Evolutionary conservation across 2,797 vertebrate species (phyloP).

Genomic region (Falco berigora): DNA sequence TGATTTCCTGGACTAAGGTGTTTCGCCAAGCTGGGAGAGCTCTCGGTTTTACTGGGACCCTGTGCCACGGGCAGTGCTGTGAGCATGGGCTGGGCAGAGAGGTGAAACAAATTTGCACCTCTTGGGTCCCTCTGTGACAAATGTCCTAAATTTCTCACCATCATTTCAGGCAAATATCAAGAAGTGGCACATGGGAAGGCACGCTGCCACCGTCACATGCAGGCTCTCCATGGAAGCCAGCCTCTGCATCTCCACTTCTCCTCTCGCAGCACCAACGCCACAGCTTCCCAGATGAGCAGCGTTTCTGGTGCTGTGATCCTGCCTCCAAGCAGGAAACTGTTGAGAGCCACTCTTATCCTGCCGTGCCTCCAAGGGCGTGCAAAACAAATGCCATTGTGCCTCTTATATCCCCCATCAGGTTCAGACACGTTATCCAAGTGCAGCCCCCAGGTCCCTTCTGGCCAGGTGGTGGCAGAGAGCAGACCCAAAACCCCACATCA

Average conservation of each 20-base stretch:
- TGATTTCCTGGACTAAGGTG: neutral
- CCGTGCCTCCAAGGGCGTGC: slow-evolving; percentile 2
- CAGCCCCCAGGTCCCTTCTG: slow-evolving; percentile 42
- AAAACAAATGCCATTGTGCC: slow-evolving; percentile 51
- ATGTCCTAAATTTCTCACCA: neutral
- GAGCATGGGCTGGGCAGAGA: neutral
- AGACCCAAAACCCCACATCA: slow-evolving; percentile 61
- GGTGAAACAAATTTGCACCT: neutral
- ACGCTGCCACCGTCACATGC: neutral
- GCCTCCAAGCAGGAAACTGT: slow-evolving; percentile 43
- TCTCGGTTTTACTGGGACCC: neutral
- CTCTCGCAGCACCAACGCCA: neutral
- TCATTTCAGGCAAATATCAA: neutral
- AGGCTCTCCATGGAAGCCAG: neutral
- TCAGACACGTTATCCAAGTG: neutral
- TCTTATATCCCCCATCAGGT: neutral
- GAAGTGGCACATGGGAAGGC: neutral
- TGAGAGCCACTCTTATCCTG: slow-evolving; percentile 53
- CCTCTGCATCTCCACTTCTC: neutral
- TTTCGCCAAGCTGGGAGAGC: neutral
- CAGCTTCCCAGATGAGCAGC: neutral
- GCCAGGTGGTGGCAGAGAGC: slow-evolving; percentile 62
- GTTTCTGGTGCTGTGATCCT: neutral
- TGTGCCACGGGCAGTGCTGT: neutral
- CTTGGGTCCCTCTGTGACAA: neutral